Percentiles rank a stretch among this genome's conserved stretches.
These are phyloP conservation scores for Holcopasites calliopsidis DNA, from an alignment of 1,140 invertebrate genomes.

Conservation along the genomic window DNA sequence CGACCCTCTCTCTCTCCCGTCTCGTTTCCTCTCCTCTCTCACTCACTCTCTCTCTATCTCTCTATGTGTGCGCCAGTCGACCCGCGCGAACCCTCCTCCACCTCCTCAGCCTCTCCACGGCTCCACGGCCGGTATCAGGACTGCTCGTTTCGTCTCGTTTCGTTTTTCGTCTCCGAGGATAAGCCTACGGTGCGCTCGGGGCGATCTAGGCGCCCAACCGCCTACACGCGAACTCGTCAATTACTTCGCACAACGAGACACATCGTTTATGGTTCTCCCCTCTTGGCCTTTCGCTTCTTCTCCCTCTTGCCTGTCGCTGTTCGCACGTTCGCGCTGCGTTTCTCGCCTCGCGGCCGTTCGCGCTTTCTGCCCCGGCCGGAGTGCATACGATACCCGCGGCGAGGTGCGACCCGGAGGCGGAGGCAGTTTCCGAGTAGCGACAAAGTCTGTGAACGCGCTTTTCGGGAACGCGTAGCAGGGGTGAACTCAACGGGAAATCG, in stretches of 20 bases:
- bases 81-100: slow-evolving; percentile 33
- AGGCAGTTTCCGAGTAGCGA: slow-evolving; percentile 57
- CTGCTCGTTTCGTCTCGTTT: slow-evolving; percentile 45
- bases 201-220: slow-evolving; percentile 71
- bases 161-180: slow-evolving; percentile 61
- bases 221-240: slow-evolving; percentile 76
- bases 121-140: slow-evolving; percentile 12
- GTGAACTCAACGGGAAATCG: not conserved
- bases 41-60: too few species aligned
- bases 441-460: slow-evolving; percentile 46
- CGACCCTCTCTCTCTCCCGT: not conserved
- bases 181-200: slow-evolving; percentile 63
- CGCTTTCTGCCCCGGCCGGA: slow-evolving; percentile 8
- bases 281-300: slow-evolving; percentile 34
- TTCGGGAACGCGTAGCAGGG: too few species aligned
- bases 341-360: not conserved
- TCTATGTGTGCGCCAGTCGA: not conserved
- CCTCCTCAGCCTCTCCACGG: slow-evolving; percentile 1
- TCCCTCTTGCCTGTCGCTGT: slow-evolving; percentile 1
- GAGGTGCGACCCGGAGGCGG: slow-evolving; percentile 56
- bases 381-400: slow-evolving; percentile 43
- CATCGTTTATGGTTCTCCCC: slow-evolving; percentile 62
- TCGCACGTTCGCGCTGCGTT: slow-evolving; percentile 11
- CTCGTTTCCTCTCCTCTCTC: slow-evolving; percentile 22
- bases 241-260: slow-evolving; percentile 76